These are phyloP conservation scores for Sinopyrophorus schimmeli DNA, from an alignment of 2,888 invertebrate species.

Conservation along the genomic window DNA sequence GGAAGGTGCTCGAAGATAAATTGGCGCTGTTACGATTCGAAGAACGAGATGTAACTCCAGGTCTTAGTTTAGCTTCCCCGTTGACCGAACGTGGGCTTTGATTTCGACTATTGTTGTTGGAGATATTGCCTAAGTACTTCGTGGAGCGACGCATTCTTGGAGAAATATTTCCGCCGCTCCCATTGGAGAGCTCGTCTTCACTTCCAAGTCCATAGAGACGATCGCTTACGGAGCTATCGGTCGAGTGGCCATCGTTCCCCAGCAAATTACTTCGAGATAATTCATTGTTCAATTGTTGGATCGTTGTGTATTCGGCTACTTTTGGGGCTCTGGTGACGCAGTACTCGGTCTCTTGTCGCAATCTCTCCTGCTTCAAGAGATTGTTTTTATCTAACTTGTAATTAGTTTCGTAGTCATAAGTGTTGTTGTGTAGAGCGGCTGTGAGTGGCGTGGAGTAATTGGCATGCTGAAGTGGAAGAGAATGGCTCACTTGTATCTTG, in stretches of 20 bases:
- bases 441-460: conserved; percentile 53
- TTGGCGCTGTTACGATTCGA: conserved; percentile 66
- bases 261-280: conserved; percentile 48
- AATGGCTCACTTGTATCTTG: conserved; percentile 55
- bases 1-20: conserved; percentile 64
- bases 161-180: conserved; percentile 60
- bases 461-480: conserved; percentile 53
- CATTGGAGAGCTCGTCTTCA: conserved; percentile 63
- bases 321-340: conserved; percentile 50
- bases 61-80: conserved; percentile 62
- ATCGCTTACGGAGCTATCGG: conserved; percentile 60
- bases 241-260: conserved; percentile 58
- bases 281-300: conserved; percentile 43
- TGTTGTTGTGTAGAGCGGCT: conserved; percentile 52
- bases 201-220: conserved; percentile 51
- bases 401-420: conserved; percentile 48
- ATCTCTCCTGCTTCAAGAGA: conserved; percentile 45
- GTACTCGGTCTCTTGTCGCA: conserved; percentile 58
- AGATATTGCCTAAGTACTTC: conserved; percentile 53
- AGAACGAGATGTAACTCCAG: conserved; percentile 55
- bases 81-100: conserved; percentile 64
- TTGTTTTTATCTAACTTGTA: conserved; percentile 50
- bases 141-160: conserved; percentile 57
- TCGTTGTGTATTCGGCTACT: conserved; percentile 44
- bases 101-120: conserved; percentile 59